Evolutionary conservation across 2,888 invertebrate genomes (phyloP), one percentile per base, ranked within the genome.

Genomic region (Polylopha cassiicola): DNA sequence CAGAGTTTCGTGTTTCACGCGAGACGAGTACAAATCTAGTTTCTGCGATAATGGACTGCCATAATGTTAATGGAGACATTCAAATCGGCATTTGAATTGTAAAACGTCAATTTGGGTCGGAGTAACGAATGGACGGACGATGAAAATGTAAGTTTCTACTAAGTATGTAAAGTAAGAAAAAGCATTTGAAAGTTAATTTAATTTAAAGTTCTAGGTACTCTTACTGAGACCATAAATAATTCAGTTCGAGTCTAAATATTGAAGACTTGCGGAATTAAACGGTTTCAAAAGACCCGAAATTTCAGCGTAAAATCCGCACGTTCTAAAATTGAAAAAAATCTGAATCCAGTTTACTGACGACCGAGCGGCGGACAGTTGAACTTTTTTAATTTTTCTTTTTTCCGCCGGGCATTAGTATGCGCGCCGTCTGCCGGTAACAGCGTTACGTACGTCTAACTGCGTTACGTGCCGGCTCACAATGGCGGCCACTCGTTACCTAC

Each of bases 401-500:
- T 58, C 48, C 44, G 27, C 43, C 39, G 48, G 54, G 51, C 66
- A 80, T 82, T 79, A 80, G 74, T 78, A 82, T 81, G 77, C 76
- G 66, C 62, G 58, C 49, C 42, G 59, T 56, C 65, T 61, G 63
- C 61, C 70, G 59, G 73, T 76, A 78, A 80, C 75, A 62, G 65
- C 66, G 73, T 79, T 80, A 79, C 63, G 65, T 53, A 42, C 46
- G 53, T 54, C 49, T 50, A 50, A 53, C 49, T 54, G 69, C 65
- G 65, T 65, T 61, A 65, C 58, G 65, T 57, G 50, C 47, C 43
- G 59, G 62, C 67, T 63, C 39, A 72, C 66, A 70, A 73, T 73
- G 61, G 69, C 61, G 67, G 73, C 75, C 77, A 77, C 81, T 80
- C 81, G 81, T 81, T 81, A 76, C 74, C 73, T 74, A 82, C 84